These are phyloP conservation scores for Rhadina sibilatrix DNA, from an alignment of 2,113 vertebrate species.

Conservation along the genomic window DNA sequence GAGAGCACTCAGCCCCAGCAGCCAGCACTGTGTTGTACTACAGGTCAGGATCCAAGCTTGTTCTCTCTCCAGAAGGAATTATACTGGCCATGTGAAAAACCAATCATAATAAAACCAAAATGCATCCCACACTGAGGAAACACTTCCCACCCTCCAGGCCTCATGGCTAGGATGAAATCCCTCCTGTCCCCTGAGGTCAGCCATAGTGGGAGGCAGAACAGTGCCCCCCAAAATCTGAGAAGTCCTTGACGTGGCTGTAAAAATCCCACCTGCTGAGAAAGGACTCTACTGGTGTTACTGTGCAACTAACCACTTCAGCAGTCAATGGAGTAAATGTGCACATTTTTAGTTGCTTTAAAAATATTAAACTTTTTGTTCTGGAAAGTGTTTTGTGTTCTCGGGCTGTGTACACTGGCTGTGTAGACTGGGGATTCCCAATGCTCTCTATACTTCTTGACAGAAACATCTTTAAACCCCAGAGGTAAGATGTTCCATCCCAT, in stretches of 20 bases:
- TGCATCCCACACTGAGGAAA: not conserved
- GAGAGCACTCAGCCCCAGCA: not conserved
- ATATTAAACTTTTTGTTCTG: not conserved
- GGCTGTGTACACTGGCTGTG: not conserved
- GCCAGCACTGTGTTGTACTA: not conserved
- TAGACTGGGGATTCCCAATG: not conserved
- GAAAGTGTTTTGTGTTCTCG: not conserved
- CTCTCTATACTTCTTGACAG: not conserved
- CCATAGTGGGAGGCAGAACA: not conserved
- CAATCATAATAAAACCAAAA: not conserved
- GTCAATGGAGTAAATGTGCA: not conserved
- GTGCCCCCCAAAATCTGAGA: not conserved
- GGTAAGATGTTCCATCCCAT: not conserved
- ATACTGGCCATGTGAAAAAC: rapidly evolving
- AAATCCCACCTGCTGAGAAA: not conserved
- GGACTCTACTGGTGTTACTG: not conserved
- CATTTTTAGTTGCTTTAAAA: not conserved
- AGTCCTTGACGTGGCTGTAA: not conserved
- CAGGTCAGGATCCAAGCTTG: not conserved
- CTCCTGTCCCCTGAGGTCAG: not conserved
- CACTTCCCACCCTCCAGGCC: not conserved
- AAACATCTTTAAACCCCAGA: not conserved
- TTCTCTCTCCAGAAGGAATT: not conserved
- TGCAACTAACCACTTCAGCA: not conserved
- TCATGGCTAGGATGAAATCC: not conserved